Evolutionary conservation across 2,888 invertebrate species (phyloP).

Genomic region (Platycheirus albimanus): DNA sequence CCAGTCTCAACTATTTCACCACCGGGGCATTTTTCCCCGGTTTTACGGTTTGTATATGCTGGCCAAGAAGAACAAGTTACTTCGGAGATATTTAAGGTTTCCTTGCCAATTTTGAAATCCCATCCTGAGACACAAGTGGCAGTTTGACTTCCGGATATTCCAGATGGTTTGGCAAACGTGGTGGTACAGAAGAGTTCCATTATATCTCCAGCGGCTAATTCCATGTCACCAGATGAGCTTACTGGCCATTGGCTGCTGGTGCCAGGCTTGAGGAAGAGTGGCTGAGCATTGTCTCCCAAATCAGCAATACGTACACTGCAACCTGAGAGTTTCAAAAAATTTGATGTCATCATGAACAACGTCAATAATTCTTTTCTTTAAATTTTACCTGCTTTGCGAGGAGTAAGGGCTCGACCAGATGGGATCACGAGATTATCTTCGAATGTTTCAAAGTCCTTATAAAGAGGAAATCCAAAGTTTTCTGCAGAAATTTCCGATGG

Average conservation of each 20-base stretch:
- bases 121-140: constrained; percentile 77
- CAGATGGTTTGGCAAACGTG: constrained; percentile 70
- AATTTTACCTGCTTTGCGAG: background rate
- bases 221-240: constrained; percentile 77
- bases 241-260: constrained; percentile 78
- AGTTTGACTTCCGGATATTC: constrained; percentile 66
- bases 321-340: constrained; percentile 5
- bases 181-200: constrained; percentile 80
- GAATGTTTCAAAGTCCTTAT: background rate
- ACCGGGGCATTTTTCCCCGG: constrained; percentile 77
- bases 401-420: background rate
- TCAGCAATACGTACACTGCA: constrained; percentile 68
- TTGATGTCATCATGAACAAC: background rate
- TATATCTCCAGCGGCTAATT: constrained; percentile 76
- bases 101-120: constrained; percentile 75
- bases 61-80: constrained; percentile 79
- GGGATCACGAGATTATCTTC: background rate
- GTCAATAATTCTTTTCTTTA: background rate
- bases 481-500: background rate
- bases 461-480: background rate
- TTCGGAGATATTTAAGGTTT: constrained; percentile 76
- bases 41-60: constrained; percentile 77
- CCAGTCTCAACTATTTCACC: constrained; percentile 62
- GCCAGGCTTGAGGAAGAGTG: constrained; percentile 84
- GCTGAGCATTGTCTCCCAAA: constrained; percentile 84